Evolutionary conservation across 1,140 invertebrate genomes (phyloP).

Genomic region (Brachionus sp.): DNA sequence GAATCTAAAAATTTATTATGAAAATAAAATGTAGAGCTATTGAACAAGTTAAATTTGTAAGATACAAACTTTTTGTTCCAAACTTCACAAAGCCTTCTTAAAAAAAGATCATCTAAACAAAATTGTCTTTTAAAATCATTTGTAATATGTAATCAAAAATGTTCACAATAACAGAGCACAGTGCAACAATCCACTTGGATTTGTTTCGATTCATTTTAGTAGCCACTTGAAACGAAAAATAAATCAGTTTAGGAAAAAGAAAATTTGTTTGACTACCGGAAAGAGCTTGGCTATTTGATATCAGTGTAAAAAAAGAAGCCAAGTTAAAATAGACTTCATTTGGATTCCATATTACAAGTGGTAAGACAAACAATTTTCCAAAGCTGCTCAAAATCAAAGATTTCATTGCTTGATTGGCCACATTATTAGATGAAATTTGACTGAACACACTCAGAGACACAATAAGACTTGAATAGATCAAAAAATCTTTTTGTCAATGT

Average conservation of each 20-base stretch:
- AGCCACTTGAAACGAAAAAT: background rate
- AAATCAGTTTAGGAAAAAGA: background rate
- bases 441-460: background rate
- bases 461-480: background rate
- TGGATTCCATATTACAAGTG: slow-evolving; percentile 42
- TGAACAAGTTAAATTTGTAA: too few relatives aligned
- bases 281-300: background rate
- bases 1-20: too few relatives aligned
- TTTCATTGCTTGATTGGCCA: background rate
- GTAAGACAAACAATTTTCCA: slow-evolving; percentile 33
- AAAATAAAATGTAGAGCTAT: too few relatives aligned
- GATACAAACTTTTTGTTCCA: too few relatives aligned
- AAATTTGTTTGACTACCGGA: background rate
- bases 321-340: slow-evolving; percentile 35
- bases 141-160: background rate
- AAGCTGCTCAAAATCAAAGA: slow-evolving; percentile 34
- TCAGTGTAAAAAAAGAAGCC: background rate
- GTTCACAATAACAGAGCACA: background rate
- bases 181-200: background rate
- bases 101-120: too few relatives aligned
- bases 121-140: background rate
- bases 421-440: background rate
- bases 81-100: too few relatives aligned
- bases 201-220: background rate
- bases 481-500: background rate